Percentiles rank a stretch among this genome's conserved stretches.
These are phyloP conservation scores for Salarias fasciatus DNA, from an alignment of 2,797 vertebrate genomes.

Conservation along the genomic window DNA sequence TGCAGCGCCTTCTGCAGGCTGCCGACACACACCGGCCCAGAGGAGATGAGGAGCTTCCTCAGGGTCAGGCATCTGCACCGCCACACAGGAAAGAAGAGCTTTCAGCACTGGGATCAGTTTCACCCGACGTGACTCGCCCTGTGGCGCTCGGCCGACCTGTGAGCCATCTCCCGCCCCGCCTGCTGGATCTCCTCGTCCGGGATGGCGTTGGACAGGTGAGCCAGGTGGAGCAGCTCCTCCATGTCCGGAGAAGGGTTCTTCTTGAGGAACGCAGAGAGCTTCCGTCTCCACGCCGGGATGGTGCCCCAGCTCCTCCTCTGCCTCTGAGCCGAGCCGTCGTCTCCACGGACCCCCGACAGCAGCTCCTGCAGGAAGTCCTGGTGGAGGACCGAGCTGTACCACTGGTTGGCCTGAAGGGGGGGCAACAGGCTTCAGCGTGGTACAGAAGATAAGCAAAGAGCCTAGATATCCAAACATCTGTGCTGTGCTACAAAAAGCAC, in stretches of 20 bases:
- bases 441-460: too few relatives aligned
- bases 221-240: constrained; percentile 76
- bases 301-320: constrained; percentile 23
- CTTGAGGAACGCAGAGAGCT: constrained; percentile 69
- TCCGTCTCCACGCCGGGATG: constrained; percentile 63
- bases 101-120: too few relatives aligned
- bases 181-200: constrained; percentile 63
- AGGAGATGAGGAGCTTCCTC: constrained; percentile 73
- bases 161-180: constrained; percentile 69
- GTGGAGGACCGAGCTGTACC: constrained; percentile 76
- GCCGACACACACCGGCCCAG: constrained; percentile 56
- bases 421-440: neutral
- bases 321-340: neutral
- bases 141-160: constrained; percentile 64
- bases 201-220: constrained; percentile 67
- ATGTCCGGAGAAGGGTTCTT: constrained; percentile 75
- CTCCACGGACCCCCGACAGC: constrained; percentile 54
- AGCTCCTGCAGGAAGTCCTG: constrained; percentile 81
- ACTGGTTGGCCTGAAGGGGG: constrained; percentile 67
- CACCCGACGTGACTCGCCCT: too few relatives aligned
- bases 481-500: too few relatives aligned
- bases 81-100: too few relatives aligned
- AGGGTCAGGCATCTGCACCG: constrained; percentile 72
- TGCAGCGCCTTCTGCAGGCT: constrained; percentile 76
- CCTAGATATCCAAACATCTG: too few relatives aligned